Evolutionary conservation across 92 coral and sea anemone species (phyloP), one percentile per base, ranked within the genome.

Genomic region (Zoanthus sansibaricus): DNA sequence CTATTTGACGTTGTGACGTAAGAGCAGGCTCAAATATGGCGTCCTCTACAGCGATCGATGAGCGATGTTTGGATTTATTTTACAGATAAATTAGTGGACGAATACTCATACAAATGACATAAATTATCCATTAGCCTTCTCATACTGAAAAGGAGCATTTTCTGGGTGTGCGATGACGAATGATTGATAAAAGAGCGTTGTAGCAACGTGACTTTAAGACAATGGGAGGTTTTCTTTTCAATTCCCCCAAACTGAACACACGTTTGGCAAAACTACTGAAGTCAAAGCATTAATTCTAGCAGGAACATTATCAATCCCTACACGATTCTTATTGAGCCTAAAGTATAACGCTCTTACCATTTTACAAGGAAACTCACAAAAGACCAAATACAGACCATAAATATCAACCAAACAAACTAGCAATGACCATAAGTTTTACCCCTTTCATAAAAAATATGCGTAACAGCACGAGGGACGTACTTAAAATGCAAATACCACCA

Each of bases 381-480:
- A 79, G 33, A 82, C 86, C 51, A 79, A 37, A 49, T 79, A 87
- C 67, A 48, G 72, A 31, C 76, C 21, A 78, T 87, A 77, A 46
- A 76, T 20, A 30, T 87, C 85, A 45, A 67, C 91, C 20, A 82
- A 82, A 62, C 87, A 82, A 46, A n/a, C n/a, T n/a, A n/a, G n/a
- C n/a, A n/a, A n/a, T 55, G 25, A 9, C 78, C 84, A 76, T 83
- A 72, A 31, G 42, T 15, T 33, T 45, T 70, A 59, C 56, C 84
- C 42, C n/a, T 8, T 16, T 74, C 84, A 77, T 87, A 72, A 25
- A 78, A 87, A 77, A 87, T 10, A 77, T 66, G 77, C 71, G n/a
- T 58, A 58, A 58, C 18, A 14, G 66, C 3, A 58, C 66, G 1
- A 49, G 2, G 42, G 42, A 33, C 42, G 42, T 33, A 33, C 42